phyloP scores from a whole-genome alignment of 2,888 invertebrate species.

The Nymphalis c-album region DNA sequence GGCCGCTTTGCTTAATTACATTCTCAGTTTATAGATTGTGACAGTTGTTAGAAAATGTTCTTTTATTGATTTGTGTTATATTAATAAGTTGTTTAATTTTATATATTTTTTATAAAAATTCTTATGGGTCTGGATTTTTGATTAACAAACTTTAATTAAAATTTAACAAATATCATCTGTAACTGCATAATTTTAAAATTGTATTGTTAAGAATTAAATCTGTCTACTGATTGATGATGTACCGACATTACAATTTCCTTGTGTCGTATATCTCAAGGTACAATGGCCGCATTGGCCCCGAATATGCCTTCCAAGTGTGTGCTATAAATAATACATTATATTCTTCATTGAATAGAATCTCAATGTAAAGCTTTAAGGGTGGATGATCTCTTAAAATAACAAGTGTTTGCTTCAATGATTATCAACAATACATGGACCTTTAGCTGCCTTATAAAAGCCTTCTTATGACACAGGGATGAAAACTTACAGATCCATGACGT shows the following conservation, averaged over 20 bases:
- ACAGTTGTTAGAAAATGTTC: not conserved
- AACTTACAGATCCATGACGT: constrained; percentile 4
- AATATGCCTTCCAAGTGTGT: constrained; percentile 76
- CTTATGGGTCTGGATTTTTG: not conserved
- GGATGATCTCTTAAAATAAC: constrained; percentile 83
- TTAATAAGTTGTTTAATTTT: not conserved
- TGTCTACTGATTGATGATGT: constrained; percentile 64
- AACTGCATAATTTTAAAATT: constrained; percentile 54
- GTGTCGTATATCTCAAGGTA: constrained; percentile 35
- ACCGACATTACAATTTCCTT: constrained; percentile 51
- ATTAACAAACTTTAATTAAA: constrained; percentile 11
- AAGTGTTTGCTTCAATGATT: constrained; percentile 83
- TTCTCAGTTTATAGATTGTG: not conserved
- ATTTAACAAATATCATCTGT: constrained; percentile 38
- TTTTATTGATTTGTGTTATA: not conserved
- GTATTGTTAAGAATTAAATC: constrained; percentile 64
- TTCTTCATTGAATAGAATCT: constrained; percentile 70
- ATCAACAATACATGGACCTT: constrained; percentile 78
- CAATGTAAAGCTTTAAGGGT: constrained; percentile 76
- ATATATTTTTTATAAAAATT: not conserved
- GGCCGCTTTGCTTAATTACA: not conserved
- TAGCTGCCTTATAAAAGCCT: constrained; percentile 78
- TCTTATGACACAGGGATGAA: constrained; percentile 43
- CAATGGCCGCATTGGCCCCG: constrained; percentile 62
- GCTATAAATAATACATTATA: constrained; percentile 81